Percentiles rank a stretch among this genome's conserved stretches.
Evolutionary conservation across 2,888 invertebrate species (phyloP).

Genomic region (Lithophane socia): DNA sequence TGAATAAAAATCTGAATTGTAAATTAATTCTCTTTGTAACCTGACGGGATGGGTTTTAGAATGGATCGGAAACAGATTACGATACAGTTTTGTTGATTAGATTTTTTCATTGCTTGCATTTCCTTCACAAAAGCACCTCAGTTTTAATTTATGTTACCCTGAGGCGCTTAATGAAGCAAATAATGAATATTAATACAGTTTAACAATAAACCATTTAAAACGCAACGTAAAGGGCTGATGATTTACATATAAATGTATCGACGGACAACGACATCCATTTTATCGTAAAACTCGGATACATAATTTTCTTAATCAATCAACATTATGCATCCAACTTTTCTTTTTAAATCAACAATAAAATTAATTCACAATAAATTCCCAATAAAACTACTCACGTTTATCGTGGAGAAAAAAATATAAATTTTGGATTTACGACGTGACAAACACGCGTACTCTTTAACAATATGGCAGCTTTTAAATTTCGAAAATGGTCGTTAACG

Average conservation of each 20-base stretch:
- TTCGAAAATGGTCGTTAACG: conserved; percentile 80
- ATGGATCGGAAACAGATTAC: conserved; percentile 58
- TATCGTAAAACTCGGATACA: conserved; percentile 57
- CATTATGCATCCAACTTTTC: conserved; percentile 49
- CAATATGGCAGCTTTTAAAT: conserved; percentile 80
- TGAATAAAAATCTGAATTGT: conserved; percentile 43
- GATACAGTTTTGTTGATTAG: conserved; percentile 33
- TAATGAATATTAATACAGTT: conserved; percentile 70
- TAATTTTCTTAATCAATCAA: conserved; percentile 62
- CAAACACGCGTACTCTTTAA: conserved; percentile 78
- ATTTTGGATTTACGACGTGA: conserved; percentile 84
- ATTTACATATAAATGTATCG: conserved; percentile 73
- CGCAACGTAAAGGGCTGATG: conserved; percentile 64
- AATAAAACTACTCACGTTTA: conserved; percentile 58
- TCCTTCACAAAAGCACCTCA: conserved; percentile 49
- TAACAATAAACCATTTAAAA: conserved; percentile 72
- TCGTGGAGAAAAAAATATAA: conserved; percentile 73
- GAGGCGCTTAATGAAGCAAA: conserved; percentile 64
- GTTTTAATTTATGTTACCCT: conserved; percentile 59
- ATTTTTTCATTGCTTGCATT: conserved; percentile 49
- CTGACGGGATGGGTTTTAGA: conserved; percentile 21
- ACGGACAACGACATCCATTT: conserved; percentile 62
- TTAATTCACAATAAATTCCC: conserved; percentile 70
- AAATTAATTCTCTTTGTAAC: conserved; percentile 42
- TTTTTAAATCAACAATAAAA: conserved; percentile 68